phyloP scores from a whole-genome alignment of 2,888 invertebrate species.

The Seira musarum region DNA sequence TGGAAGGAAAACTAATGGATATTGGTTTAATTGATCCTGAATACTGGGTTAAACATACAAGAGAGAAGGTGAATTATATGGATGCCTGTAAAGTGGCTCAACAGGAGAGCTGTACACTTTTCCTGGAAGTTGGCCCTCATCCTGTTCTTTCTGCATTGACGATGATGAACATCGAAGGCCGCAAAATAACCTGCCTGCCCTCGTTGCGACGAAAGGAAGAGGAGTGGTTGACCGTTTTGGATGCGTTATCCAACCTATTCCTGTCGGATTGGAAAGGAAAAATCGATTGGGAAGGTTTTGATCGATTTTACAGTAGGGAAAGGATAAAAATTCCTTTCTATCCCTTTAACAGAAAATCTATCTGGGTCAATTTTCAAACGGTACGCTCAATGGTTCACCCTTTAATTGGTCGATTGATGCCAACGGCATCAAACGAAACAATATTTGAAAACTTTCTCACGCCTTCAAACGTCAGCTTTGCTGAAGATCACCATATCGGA shows the following conservation, averaged over 20 bases:
- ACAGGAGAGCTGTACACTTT: constrained; percentile 11
- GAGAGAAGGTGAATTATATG: constrained; percentile 49
- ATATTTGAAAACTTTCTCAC: constrained; percentile 13
- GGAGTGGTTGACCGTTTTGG: constrained; percentile 30
- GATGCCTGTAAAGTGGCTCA: constrained; percentile 27
- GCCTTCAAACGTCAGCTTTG: background rate
- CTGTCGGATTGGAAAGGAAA: constrained; percentile 13
- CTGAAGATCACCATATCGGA: constrained; percentile 12
- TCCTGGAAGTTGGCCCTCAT: constrained; percentile 26
- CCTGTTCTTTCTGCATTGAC: too few relatives aligned
- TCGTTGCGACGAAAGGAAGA: constrained; percentile 27
- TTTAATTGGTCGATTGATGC: constrained; percentile 31
- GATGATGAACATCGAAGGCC: constrained; percentile 9
- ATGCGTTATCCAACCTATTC: constrained; percentile 26
- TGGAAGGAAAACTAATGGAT: constrained; percentile 45
- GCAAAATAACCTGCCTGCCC: constrained; percentile 16
- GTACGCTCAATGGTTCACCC: constrained; percentile 31
- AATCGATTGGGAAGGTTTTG: constrained; percentile 35
- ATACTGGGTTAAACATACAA: constrained; percentile 57
- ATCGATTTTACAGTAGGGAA: background rate
- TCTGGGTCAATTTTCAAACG: constrained; percentile 34
- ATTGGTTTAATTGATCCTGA: constrained; percentile 24
- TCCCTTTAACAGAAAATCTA: constrained; percentile 47
- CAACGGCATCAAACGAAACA: constrained; percentile 15
- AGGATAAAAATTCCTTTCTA: constrained; percentile 36